Conservation (phyloP, 2,113 vertebrate genomes). For the Hypanus sabinus region DNA sequence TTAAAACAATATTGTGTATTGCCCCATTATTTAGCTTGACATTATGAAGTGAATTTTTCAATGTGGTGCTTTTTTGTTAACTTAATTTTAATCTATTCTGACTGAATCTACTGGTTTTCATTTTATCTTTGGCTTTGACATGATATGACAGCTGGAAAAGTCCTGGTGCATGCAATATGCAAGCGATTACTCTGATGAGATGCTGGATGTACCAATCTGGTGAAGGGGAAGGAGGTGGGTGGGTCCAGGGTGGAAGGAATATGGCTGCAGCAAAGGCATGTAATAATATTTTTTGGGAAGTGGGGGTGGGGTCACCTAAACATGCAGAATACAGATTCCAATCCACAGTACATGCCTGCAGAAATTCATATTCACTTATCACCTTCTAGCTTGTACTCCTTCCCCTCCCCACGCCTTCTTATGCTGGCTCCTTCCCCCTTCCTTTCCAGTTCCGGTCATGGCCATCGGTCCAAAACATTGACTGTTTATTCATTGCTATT, state of each 20-base stretch:
- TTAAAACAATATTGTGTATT: constrained; percentile 31
- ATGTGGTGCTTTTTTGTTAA: constrained; percentile 27
- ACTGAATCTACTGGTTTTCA: constrained; percentile 37
- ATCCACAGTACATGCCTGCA: background rate
- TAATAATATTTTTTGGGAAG: no score
- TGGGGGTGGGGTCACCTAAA: background rate
- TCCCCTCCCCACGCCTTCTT: no score
- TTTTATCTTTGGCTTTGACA: constrained; percentile 33
- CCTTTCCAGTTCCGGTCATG: no score
- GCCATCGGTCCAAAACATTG: no score
- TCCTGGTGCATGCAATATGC: constrained; percentile 29
- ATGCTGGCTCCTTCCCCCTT: no score
- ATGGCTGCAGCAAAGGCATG: no score
- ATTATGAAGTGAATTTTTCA: constrained; percentile 33
- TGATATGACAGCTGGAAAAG: constrained; percentile 34
- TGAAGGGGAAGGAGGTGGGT: background rate
- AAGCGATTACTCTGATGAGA: constrained; percentile 24
- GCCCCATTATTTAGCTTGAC: constrained; percentile 24
- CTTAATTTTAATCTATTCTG: constrained; percentile 31
- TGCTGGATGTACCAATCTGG: constrained; percentile 9
- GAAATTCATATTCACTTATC: background rate
- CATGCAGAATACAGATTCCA: background rate
- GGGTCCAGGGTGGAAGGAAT: background rate
- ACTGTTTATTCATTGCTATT: no score
- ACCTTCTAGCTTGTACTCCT: no score